Evolutionary conservation across 2,113 vertebrate genomes (phyloP).

Genomic region (Cathartes aura): DNA sequence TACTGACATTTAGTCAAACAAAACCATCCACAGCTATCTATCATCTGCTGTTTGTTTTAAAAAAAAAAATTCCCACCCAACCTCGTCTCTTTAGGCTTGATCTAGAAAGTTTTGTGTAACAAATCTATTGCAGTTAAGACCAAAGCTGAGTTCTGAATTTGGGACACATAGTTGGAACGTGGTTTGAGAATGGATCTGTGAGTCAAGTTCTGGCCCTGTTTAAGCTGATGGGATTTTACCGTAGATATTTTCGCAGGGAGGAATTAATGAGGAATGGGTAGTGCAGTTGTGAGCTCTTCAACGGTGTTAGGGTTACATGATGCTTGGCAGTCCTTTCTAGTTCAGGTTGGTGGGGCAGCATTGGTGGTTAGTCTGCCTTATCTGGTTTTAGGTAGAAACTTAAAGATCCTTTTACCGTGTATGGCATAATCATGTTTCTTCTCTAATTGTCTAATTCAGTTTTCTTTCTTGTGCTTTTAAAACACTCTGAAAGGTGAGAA

Average conservation of each 20-base stretch:
- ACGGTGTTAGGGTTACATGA: neutral
- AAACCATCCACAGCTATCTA: neutral
- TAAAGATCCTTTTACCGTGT: rapidly evolving
- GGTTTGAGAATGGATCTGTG: neutral
- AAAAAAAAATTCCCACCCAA: neutral
- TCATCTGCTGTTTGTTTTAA: neutral
- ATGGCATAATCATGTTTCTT: neutral
- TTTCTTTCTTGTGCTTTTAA: neutral
- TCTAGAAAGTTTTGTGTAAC: neutral
- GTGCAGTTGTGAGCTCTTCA: neutral
- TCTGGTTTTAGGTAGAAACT: neutral
- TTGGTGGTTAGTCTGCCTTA: neutral
- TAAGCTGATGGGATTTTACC: neutral
- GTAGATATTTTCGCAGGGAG: neutral
- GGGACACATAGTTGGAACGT: rapidly evolving
- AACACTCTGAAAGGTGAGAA: neutral
- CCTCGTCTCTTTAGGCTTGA: neutral
- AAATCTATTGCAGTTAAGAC: neutral
- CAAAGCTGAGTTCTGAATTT: neutral
- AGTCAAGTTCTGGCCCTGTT: neutral
- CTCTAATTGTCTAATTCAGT: neutral
- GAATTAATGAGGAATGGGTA: neutral
- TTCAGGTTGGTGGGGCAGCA: neutral
- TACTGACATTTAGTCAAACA: neutral
- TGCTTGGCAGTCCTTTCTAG: neutral